Evolutionary conservation across 2,113 vertebrate species (phyloP).

Genomic region (Bolborhynchus lineola): DNA sequence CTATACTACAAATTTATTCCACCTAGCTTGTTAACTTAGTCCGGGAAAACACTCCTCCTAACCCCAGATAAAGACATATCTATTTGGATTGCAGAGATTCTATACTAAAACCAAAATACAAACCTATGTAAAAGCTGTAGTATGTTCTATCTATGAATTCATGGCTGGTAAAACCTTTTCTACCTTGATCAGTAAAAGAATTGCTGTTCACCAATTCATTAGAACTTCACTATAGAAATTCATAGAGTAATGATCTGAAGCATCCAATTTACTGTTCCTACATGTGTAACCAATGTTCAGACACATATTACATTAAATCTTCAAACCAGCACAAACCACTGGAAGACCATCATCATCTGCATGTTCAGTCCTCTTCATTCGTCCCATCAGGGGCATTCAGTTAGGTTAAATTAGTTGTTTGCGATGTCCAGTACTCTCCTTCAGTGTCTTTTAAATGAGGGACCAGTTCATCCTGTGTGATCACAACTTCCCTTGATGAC

Average conservation of each 20-base stretch:
- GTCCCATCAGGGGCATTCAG: neutral
- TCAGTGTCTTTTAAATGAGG: neutral
- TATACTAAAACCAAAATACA: neutral
- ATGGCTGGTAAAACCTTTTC: neutral
- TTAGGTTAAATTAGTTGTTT: neutral
- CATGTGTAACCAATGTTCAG: neutral
- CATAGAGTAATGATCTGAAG: neutral
- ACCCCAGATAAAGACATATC: neutral
- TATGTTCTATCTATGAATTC: neutral
- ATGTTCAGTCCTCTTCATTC: neutral
- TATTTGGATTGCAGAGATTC: neutral
- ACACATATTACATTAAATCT: neutral
- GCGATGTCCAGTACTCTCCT: neutral
- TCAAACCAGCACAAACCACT: neutral
- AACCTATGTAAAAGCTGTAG: neutral
- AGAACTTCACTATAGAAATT: neutral
- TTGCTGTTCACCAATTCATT: neutral
- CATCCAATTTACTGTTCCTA: neutral
- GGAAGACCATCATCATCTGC: neutral
- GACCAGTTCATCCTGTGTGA: constrained; percentile 34
- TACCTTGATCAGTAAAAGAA: neutral
- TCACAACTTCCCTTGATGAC: constrained; percentile 55
- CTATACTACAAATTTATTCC: neutral
- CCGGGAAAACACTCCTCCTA: neutral
- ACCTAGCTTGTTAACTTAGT: neutral